Percentiles rank a stretch among this genome's conserved stretches.
These are phyloP conservation scores for Hypomesus transpacificus DNA, from an alignment of 2,113 vertebrate species.

Conservation along the genomic window DNA sequence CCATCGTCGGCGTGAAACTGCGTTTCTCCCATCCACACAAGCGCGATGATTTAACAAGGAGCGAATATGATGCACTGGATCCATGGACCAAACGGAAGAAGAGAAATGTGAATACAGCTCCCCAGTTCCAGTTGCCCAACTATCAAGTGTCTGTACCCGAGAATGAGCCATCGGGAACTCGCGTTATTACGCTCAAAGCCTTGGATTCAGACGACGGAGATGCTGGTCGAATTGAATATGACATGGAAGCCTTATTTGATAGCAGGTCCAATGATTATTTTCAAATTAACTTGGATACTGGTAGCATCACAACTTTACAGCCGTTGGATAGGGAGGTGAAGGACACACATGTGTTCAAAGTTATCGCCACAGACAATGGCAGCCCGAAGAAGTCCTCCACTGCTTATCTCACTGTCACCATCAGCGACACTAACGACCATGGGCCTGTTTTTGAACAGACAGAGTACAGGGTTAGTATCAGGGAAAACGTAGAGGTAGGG, in stretches of 20 bases:
- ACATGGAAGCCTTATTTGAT: conserved; percentile 83
- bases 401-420: conserved; percentile 80
- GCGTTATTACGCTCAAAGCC: conserved; percentile 78
- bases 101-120: conserved; percentile 70
- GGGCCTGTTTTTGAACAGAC: conserved; percentile 81
- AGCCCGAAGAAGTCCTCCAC: conserved; percentile 73
- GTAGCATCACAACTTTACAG: conserved; percentile 75
- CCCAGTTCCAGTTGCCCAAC: conserved; percentile 83
- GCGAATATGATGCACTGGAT: neutral
- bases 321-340: conserved; percentile 82
- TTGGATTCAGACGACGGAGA: conserved; percentile 78
- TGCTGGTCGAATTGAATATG: conserved; percentile 75
- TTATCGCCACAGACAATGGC: conserved; percentile 76
- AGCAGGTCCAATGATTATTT: conserved; percentile 82
- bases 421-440: conserved; percentile 86
- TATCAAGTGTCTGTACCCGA: conserved; percentile 86
- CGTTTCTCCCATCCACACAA: conserved; percentile 5
- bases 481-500: conserved; percentile 85
- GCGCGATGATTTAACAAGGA: neutral
- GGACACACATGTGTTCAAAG: conserved; percentile 85
- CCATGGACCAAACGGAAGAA: conserved; percentile 49
- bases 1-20: conserved; percentile 31
- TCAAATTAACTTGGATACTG: conserved; percentile 70
- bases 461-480: conserved; percentile 78
- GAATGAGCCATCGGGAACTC: conserved; percentile 80